Base-by-base conservation (phyloP, 2,113 vertebrate species). In the Puffinus mauretanicus region DNA sequence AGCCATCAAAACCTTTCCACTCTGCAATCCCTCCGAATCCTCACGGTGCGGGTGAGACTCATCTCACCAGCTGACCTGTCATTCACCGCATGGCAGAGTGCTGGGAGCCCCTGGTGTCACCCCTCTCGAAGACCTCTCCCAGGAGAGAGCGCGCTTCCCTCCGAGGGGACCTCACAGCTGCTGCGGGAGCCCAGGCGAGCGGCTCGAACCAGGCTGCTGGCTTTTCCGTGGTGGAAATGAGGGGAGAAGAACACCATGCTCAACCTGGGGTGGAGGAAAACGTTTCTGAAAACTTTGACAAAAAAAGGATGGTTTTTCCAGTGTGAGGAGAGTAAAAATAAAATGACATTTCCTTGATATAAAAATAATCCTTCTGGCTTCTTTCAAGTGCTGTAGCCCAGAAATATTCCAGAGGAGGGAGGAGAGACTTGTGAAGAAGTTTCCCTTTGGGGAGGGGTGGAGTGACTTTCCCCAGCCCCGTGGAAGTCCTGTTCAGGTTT, bases 351-450 rank as follows among this genome's bases (percentile, higher is more conserved):
- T 95, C 61, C 83, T 44, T 64, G 76, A 51, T 83, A 62, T n/a
- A 90, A 95, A 96, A 93, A 78, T 66, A 92, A 80, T 80, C 80
- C 19, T 76, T 93, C 58, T 77, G 72, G 19, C 47, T 94, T 91
- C 81, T 86, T 91, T 65, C 34, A 92, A 90, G 57, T 64, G 13
- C 67, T 79, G 13, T 57, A 89, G 34, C 38, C 69, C 73, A 92
- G 47, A 86, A 86, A 71, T 64, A 71, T 36, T 88, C 69, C 70
- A 32, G 49, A 73, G 42, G 20, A 79, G 61, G 85, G 30, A 70
- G n/a, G 11, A 73, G 82, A 62, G 15, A 27, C 13, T 76, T 52
- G 12, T 72, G n/a, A 92, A 89, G 36, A 80, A 49, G 13, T 3
- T 12, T 86, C 69, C 13, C 69, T 44, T 82, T 76, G 38, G 60